Base-by-base conservation (phyloP, 2,113 vertebrate genomes). In the Symphodus melops region DNA sequence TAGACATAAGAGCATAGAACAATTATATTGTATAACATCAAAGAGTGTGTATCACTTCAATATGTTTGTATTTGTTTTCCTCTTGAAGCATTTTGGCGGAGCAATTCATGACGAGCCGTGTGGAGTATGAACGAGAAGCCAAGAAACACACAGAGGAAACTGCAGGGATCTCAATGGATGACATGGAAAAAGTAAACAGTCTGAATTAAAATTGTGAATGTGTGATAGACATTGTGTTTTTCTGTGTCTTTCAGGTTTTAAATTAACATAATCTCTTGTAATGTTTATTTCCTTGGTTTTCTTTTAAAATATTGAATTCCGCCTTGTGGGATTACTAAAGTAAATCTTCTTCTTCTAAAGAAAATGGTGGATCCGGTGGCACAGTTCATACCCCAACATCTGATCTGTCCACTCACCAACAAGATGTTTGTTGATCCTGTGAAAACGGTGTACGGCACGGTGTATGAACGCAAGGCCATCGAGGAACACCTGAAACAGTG, bases 341-440 rank as follows among this genome's bases (percentile, higher is more conserved):
- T 44, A 14, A 14, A 14, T 19, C 52, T 44, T 57, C 44, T 67
- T 54, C 17, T 21, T 64, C 54, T 9, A 36, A 71, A 92, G 89
- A 72, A 67, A 78, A 56, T 91, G 79, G 71, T 87, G 37, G 82
- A 67, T 51, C 42, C 23, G 21, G 56, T 48, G 49, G 37, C 12
- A 20, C 0, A 72, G 41, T 69, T 80, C 10, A 20, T 80, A 21
- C 92, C 92, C 0, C 63, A 41, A 13, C 82, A 89, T 51, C 78
- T 92, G 42, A 60, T 79, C 37, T 92, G 91, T 72, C 79, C 74
- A 5, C 58, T 93, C 53, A 86, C 86, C 41, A 88, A 86, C 59
- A 91, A 84, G 68, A 71, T 92, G 76, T 91, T 92, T 77, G 63
- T 91, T 44, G 91, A 93, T 81, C 92, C 92, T 28, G 91, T 93